Evolutionary conservation across 2,113 vertebrate genomes (phyloP), one percentile per base, ranked within the genome.

Genomic region (Cygnus atratus): DNA sequence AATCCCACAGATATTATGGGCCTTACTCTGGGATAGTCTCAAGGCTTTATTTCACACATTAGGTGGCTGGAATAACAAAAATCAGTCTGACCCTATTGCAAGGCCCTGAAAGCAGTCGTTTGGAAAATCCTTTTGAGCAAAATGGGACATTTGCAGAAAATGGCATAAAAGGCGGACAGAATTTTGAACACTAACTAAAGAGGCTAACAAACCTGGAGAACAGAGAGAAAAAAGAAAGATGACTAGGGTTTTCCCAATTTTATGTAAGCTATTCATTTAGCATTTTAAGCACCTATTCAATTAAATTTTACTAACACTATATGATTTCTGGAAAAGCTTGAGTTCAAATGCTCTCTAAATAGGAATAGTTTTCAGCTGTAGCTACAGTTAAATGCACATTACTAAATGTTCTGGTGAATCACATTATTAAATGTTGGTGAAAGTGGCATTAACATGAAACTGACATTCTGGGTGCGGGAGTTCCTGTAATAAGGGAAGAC

Each of bases 101-200:
- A 37, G 21, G 18, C 8, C 77, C 41, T 77, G 6, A 6, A 59
- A 82, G 10, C 0, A 0, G 58, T 39, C 2, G 1, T 4, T 13
- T 84, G 29, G 25, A 70, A 87, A 74, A 77, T 5, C 16, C 18
- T 88, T 73, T 22, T 39, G 33, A 33, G 12, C 5, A 39, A 89
- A 84, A 62, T 39, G 9, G 24, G 28, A 4, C 17, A 44, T 66
- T 83, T 68, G 14, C 20, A 85, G 48, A 80, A 93, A 77, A 65
- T 4, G 52, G 4, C 6, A 9, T 26, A 29, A 73, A 83, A 46
- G 4, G 9, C 9, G 12, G 10, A 3, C 3, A 91, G 46, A 59
- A 70, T 39, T 63, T 63, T 61, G 44, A 74, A 39, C 10, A 41
- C 17, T 82, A 79, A n/a, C 14, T 35, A 43, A 39, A 78, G 15